Base-by-base conservation (phyloP, 1,140 invertebrate species). In the Cyclina sinensis region DNA sequence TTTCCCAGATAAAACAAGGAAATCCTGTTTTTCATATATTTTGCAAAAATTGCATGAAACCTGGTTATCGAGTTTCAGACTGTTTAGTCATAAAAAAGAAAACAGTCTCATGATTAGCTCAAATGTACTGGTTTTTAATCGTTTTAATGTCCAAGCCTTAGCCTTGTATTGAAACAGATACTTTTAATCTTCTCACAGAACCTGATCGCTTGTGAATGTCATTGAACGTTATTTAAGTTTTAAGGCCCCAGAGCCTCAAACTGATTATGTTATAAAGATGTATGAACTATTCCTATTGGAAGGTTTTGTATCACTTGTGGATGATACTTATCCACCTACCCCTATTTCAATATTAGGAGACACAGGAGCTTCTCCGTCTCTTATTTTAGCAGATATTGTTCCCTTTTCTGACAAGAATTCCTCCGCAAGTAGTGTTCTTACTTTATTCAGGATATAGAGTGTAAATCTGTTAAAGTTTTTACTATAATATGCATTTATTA, bases 361-460 rank as follows among this genome's bases (percentile, higher is more conserved):
- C 68, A 73, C 68, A 32, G 68, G 35, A 73, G 68, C 68, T 73
- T 73, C 68, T 73, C n/a, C 16, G 18, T 73, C 68, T 73, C 32
- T 4, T 30, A 37, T 73, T 18, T 35, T 73, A 35, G 35, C 68
- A 32, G 68, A 30, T 73, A 73, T 32, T 9, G 9, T 73, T 16
- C 68, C 68, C 11, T 73, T 73, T 73, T 51, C 1, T 54, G 2
- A 51, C 14, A 74, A 37, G 70, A 37, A 7, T 27, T 54, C 1
- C 51, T 46, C n/a, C 27, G n/a, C 0, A 1, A n/a, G n/a, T n/a
- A n/a, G n/a, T n/a, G n/a, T n/a, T n/a, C n/a, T 14, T 18, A 21
- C 14, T 51, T 46, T 48, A 9, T n/a, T 24, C 76, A 51, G 11
- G 39, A 21, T 48, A 21, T 79, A 18, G 39, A 79, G 46, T 48